Base-by-base conservation (phyloP, 2,888 invertebrate species). In the Abrostola tripartita region DNA sequence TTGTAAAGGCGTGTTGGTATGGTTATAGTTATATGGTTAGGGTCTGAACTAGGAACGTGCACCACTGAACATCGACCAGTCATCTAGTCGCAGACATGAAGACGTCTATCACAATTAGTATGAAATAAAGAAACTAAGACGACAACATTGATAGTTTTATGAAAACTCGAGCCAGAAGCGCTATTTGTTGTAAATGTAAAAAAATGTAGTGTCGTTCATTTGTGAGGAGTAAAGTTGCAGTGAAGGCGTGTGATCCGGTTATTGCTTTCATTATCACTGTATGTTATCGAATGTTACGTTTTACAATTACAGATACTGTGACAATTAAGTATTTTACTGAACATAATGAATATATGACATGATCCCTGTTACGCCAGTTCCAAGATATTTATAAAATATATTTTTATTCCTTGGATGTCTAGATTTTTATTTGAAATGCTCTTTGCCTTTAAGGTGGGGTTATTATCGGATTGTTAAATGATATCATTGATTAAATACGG, bases 91-190 rank as follows among this genome's bases (percentile, higher is more conserved):
- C 24, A 24, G 24, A 24, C 24, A 24, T 24, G 24, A 24, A 24
- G 4, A 24, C 24, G 24, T 24, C 1, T 24, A 24, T 24, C 24
- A 24, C 24, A 24, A 24, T 24, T 24, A 24, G 24, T 24, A 24
- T 24, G 24, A 24, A 24, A 2, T 24, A 24, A 50, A 53, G 42
- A 50, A 61, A 72, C 38, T n/a, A 11, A 53, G 55, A 36, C 52
- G 73, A 56, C 37, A 56, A 59, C 62, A 69, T 60, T 12, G 44
- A 37, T 65, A 58, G 58, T 54, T 61, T 56, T 64, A 61, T 64
- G 42, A 63, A 41, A 79, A 79, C 76, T 79, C 76, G 77, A 73
- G 74, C 80, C 80, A 77, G 77, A 77, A 77, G 80, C 80, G 77
- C 77, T 76, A 76, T 68, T 37, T 50, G 53, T 51, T 76, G 67